phyloP scores from a whole-genome alignment of 2,113 vertebrate species.

The Chrysochloris asiatica region DNA sequence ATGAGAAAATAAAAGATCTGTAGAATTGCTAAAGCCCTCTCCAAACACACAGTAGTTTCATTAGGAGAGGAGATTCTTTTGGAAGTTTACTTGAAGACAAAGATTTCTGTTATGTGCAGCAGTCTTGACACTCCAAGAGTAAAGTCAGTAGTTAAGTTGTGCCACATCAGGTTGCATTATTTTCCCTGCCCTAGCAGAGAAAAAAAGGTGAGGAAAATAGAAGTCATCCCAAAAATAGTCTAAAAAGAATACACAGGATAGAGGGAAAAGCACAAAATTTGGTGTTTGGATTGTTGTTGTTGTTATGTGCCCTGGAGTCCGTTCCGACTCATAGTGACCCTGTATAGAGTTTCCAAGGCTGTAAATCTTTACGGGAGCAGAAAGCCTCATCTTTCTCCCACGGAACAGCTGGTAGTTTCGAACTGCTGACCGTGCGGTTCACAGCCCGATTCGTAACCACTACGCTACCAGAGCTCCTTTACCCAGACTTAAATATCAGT shows the following conservation, averaged over 20 bases:
- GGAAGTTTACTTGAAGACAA: neutral
- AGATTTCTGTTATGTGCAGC: neutral
- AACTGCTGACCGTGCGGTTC: too few relatives aligned
- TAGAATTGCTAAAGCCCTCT: neutral
- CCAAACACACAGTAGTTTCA: neutral
- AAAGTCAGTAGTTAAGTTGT: neutral
- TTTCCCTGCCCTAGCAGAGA: neutral
- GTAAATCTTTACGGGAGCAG: too few relatives aligned
- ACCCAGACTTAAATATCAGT: slow-evolving; percentile 16
- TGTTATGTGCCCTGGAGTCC: too few relatives aligned
- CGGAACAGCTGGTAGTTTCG: too few relatives aligned
- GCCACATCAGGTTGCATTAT: neutral
- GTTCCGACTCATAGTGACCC: too few relatives aligned
- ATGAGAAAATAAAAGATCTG: neutral
- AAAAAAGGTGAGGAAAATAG: neutral
- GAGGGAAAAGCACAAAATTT: neutral
- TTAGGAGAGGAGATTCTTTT: neutral
- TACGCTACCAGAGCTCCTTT: too few relatives aligned
- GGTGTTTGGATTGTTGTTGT: too few relatives aligned
- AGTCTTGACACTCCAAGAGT: neutral
- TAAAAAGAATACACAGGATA: neutral
- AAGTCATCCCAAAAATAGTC: neutral
- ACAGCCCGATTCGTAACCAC: too few relatives aligned
- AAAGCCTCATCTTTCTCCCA: too few relatives aligned
- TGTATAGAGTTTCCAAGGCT: too few relatives aligned